phyloP scores from a whole-genome alignment of 2,113 vertebrate species.

The human (Homo sapiens) region GRCh38 chr5:150387001-150387500 shows the following conservation, averaged over 20 bases:
- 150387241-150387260: neutral
- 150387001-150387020: neutral
- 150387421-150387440: neutral
- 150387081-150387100: neutral
- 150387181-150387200: neutral
- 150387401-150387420: neutral
- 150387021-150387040: neutral
- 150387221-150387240: neutral
- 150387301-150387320: neutral
- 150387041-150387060: neutral
- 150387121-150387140: neutral
- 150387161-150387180: neutral
- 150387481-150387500: neutral
- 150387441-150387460: rapidly evolving
- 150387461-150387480: neutral
- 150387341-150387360: neutral
- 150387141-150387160: neutral
- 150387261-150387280: neutral
- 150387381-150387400: neutral
- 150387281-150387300: neutral
- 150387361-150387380: neutral
- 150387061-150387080: neutral
- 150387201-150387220: neutral
- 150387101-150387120: neutral
- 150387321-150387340: neutral